Conservation (phyloP, 1,140 invertebrate genomes). For the Aphaenogaster floridana region DNA sequence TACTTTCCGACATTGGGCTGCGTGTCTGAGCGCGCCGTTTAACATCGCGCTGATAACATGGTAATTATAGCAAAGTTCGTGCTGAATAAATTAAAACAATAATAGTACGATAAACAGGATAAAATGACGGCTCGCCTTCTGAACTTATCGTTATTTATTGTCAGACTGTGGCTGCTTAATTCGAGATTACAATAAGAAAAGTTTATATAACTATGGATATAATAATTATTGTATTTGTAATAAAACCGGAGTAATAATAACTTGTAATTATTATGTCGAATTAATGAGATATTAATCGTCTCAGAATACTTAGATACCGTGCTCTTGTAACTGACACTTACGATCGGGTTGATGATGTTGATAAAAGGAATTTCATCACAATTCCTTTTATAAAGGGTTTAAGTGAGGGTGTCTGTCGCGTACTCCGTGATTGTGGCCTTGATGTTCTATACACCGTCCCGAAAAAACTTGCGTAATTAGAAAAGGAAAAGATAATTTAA, state of each 20-base stretch:
- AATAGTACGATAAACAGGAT: constrained; percentile 31
- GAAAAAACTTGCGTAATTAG: no score
- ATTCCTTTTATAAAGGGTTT: no score
- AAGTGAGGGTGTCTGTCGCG: no score
- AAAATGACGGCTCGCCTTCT: background rate
- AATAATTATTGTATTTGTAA: constrained; percentile 3
- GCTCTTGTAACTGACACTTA: no score
- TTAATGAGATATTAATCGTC: no score
- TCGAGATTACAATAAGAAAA: background rate
- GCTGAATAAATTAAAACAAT: constrained; percentile 60
- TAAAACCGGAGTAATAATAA: background rate
- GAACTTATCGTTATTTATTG: constrained; percentile 46
- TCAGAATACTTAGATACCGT: no score
- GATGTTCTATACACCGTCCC: no score
- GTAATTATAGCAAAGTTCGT: constrained; percentile 58
- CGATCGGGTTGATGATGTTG: no score
- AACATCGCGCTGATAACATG: constrained; percentile 67
- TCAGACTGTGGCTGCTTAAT: background rate
- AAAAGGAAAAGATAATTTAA: no score
- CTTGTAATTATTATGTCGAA: background rate
- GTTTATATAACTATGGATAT: background rate
- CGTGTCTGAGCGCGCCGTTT: constrained; percentile 15
- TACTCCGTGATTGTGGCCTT: no score
- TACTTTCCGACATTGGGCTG: constrained; percentile 4
- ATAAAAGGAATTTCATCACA: no score